Conservation (phyloP, 2,888 invertebrate species). For the Cantharis rufa region DNA sequence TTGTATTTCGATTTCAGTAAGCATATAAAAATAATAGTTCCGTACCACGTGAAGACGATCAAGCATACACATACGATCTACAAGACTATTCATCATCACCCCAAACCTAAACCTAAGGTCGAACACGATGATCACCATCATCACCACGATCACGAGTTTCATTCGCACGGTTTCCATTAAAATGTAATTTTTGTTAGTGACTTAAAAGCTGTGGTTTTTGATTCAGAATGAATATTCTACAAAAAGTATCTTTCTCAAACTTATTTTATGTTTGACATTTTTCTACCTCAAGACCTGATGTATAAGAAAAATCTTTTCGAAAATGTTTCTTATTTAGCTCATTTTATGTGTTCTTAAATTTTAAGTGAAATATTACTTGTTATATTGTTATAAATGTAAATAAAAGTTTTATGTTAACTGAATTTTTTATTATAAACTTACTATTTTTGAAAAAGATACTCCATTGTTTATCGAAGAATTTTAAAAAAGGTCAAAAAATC, state of each 20-base stretch:
- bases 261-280: background rate
- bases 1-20: slow-evolving; percentile 53
- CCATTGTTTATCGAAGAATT: no score
- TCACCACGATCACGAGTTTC: slow-evolving; percentile 9
- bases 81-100: slow-evolving; percentile 67
- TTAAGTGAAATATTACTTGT: background rate
- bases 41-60: slow-evolving; percentile 68
- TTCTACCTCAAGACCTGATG: background rate
- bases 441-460: no score
- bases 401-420: background rate
- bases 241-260: background rate
- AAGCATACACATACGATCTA: slow-evolving; percentile 75
- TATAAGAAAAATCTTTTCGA: background rate
- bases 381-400: background rate
- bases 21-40: slow-evolving; percentile 71
- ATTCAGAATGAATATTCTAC: background rate
- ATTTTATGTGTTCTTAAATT: background rate
- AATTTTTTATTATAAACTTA: no score
- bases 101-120: slow-evolving; percentile 33
- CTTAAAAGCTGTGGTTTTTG: background rate
- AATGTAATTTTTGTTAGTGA: background rate
- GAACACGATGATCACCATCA: slow-evolving; percentile 6
- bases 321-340: background rate
- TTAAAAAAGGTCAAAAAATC: no score
- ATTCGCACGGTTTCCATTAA: background rate